Evolutionary conservation across 1,140 invertebrate species (phyloP).

Genomic region (fruit fly (Drosophila melanogaster)): Release_6_plus_ISO1_MT NT_037436.4:635001-635500

Average conservation of each 20-base stretch:
- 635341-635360: constrained; percentile 17
- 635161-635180: constrained; percentile 73
- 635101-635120: constrained; percentile 47
- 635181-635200: constrained; percentile 38
- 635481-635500: constrained; percentile 67
- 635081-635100: constrained; percentile 5
- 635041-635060: constrained; percentile 2
- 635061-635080: background rate
- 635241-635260: constrained; percentile 15
- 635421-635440: no score
- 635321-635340: constrained; percentile 5
- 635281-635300: constrained; percentile 77
- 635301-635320: constrained; percentile 72
- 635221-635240: constrained; percentile 54
- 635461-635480: constrained; percentile 63
- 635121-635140: constrained; percentile 17
- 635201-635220: constrained; percentile 83
- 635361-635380: background rate
- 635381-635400: constrained; percentile 30
- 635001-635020: constrained; percentile 81
- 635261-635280: constrained; percentile 40
- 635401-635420: constrained; percentile 7
- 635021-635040: constrained; percentile 27
- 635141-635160: constrained; percentile 67
- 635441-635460: constrained; percentile 13